Conservation (phyloP, 1,140 invertebrate genomes). For the Caligus rogercresseyi region DNA sequence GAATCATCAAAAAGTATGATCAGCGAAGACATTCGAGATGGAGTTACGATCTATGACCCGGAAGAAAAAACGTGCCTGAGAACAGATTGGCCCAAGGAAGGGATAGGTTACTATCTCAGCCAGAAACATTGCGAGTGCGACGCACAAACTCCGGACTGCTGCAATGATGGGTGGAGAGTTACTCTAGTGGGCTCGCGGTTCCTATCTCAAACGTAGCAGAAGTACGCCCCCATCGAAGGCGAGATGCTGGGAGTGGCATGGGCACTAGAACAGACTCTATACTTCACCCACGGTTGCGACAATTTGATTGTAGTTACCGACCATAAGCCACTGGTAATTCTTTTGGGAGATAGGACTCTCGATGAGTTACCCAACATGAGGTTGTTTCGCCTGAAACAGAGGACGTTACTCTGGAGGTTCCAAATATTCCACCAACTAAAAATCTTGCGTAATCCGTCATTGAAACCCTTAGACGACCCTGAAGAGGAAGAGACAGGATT, state of each 20-base stretch:
- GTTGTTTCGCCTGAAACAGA: constrained; percentile 1
- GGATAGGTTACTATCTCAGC: constrained; percentile 17
- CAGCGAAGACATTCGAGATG: background rate
- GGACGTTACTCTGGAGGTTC: constrained; percentile 8
- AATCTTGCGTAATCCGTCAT: background rate
- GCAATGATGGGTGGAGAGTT: background rate
- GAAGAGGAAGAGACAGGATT: background rate
- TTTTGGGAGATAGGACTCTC: constrained; percentile 8
- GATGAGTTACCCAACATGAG: constrained; percentile 9
- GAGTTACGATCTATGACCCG: background rate
- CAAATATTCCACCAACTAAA: background rate
- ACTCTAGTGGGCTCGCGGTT: background rate
- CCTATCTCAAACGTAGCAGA: constrained; percentile 7
- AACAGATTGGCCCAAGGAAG: constrained; percentile 3
- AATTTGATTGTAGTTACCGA: constrained; percentile 16
- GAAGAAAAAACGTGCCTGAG: background rate
- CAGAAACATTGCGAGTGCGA: constrained; percentile 18
- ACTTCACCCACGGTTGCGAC: constrained; percentile 5
- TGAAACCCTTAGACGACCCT: background rate
- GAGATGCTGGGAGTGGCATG: constrained; percentile 20
- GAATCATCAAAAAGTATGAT: background rate
- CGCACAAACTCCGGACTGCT: background rate
- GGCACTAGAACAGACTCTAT: constrained; percentile 9
- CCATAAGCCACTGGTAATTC: constrained; percentile 8
- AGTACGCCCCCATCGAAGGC: constrained; percentile 6